Conservation (phyloP, 1,140 invertebrate species). For the Bombyx mandarina region DNA sequence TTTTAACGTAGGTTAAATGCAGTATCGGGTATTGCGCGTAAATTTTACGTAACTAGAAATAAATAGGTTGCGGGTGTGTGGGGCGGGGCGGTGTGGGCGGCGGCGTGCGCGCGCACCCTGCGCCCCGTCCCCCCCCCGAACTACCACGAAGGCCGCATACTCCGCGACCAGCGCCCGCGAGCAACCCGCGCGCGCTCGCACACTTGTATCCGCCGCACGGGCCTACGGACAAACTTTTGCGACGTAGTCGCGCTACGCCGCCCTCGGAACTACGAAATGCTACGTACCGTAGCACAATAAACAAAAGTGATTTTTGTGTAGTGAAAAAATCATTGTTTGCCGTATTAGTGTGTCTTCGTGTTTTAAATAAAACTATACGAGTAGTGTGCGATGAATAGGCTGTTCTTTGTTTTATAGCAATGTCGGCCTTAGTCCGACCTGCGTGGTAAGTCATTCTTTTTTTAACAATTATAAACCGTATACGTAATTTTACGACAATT, state of each 20-base stretch:
- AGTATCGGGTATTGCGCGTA: slow-evolving; percentile 67
- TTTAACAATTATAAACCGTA: slow-evolving; percentile 8
- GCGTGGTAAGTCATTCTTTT: slow-evolving; percentile 63
- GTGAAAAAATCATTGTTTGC: slow-evolving; percentile 24
- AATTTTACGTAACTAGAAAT: slow-evolving; percentile 71
- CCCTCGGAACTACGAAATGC: slow-evolving; percentile 27
- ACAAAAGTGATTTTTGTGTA: slow-evolving; percentile 31
- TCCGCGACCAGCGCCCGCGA: slow-evolving; percentile 51
- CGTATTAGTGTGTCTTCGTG: slow-evolving; percentile 33
- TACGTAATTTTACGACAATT: slow-evolving; percentile 17
- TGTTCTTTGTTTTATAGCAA: slow-evolving; percentile 48
- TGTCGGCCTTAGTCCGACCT: slow-evolving; percentile 69
- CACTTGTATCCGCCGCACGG: slow-evolving; percentile 22
- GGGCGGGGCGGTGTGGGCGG: slow-evolving; percentile 60
- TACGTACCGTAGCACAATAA: slow-evolving; percentile 20
- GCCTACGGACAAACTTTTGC: slow-evolving; percentile 46
- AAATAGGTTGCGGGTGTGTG: slow-evolving; percentile 70
- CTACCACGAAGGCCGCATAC: slow-evolving; percentile 33
- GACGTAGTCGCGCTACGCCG: slow-evolving; percentile 33
- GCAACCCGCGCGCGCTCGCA: slow-evolving; percentile 36
- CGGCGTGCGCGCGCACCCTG: slow-evolving; percentile 49
- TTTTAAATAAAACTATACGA: slow-evolving; percentile 30
- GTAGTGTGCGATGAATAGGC: slow-evolving; percentile 61
- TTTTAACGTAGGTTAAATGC: slow-evolving; percentile 52
- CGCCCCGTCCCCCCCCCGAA: slow-evolving; percentile 1